phyloP scores from a whole-genome alignment of 2,888 invertebrate genomes.

The Drosophila falleni region DNA sequence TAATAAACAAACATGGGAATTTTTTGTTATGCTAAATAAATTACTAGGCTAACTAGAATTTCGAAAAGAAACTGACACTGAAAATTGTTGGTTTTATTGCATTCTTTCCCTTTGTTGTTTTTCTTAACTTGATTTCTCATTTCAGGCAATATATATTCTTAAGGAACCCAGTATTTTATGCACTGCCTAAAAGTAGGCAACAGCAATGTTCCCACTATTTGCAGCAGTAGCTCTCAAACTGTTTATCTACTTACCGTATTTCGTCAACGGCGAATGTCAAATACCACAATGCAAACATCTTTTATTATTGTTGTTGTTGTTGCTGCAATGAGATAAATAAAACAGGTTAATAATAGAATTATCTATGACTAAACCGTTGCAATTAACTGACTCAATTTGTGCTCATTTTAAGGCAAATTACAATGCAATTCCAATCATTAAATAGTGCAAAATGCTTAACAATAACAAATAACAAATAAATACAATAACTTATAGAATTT shows the following conservation, averaged over 20 bases:
- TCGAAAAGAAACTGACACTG: too few relatives aligned
- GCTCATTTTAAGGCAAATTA: neutral
- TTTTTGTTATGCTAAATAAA: too few relatives aligned
- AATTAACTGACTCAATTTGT: conserved; percentile 13
- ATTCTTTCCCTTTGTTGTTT: too few relatives aligned
- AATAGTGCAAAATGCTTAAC: neutral
- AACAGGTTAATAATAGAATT: conserved; percentile 32
- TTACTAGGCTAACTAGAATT: too few relatives aligned
- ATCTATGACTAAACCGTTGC: conserved; percentile 17
- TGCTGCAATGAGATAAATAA: conserved; percentile 56
- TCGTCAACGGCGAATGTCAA: conserved; percentile 84
- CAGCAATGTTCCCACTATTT: neutral
- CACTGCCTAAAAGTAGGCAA: conserved; percentile 48
- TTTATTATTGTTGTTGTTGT: conserved; percentile 40
- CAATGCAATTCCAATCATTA: neutral
- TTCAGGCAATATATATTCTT: too few relatives aligned
- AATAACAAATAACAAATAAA: neutral
- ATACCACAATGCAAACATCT: conserved; percentile 85
- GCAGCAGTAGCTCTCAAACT: conserved; percentile 32
- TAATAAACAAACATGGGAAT: too few relatives aligned
- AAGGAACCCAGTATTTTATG: too few relatives aligned
- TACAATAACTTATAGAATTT: conserved; percentile 8
- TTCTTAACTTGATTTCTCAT: too few relatives aligned
- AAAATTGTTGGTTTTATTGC: too few relatives aligned
- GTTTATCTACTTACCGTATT: conserved; percentile 81